Conservation (phyloP, 2,888 invertebrate species). For the Stenolophus ochropezus region DNA sequence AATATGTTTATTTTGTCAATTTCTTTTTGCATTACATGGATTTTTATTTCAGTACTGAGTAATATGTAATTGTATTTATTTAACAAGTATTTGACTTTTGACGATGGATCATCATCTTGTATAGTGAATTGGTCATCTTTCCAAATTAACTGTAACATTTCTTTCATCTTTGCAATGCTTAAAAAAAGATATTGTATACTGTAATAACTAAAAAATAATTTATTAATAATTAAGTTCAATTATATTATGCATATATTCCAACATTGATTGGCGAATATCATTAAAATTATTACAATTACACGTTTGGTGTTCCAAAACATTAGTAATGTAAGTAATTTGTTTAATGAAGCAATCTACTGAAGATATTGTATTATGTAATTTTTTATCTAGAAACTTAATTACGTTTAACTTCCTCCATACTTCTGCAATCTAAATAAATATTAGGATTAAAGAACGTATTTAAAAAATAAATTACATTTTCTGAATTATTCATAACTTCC, state of each 20-base stretch:
- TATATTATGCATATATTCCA: neutral
- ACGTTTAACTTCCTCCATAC: slow-evolving; percentile 2
- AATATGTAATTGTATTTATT: slow-evolving; percentile 23
- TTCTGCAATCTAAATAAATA: slow-evolving; percentile 21
- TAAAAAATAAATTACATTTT: slow-evolving; percentile 8
- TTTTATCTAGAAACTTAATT: neutral
- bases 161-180: slow-evolving; percentile 27
- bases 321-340: slow-evolving; percentile 31
- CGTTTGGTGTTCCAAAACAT: slow-evolving; percentile 14
- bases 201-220: slow-evolving; percentile 29
- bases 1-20: neutral
- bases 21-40: slow-evolving; percentile 11
- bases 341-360: slow-evolving; percentile 12
- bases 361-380: slow-evolving; percentile 1
- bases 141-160: slow-evolving; percentile 1
- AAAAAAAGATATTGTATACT: slow-evolving; percentile 36
- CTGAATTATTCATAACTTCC: neutral
- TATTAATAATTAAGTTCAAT: neutral
- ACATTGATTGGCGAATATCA: slow-evolving; percentile 8
- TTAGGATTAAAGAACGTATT: neutral
- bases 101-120: slow-evolving; percentile 12
- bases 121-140: neutral
- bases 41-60: neutral
- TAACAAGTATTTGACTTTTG: slow-evolving; percentile 9
- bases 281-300: neutral